These are phyloP conservation scores for Trididemnum nubilum DNA, from an alignment of 23 tunicate species.

Conservation along the genomic window DNA sequence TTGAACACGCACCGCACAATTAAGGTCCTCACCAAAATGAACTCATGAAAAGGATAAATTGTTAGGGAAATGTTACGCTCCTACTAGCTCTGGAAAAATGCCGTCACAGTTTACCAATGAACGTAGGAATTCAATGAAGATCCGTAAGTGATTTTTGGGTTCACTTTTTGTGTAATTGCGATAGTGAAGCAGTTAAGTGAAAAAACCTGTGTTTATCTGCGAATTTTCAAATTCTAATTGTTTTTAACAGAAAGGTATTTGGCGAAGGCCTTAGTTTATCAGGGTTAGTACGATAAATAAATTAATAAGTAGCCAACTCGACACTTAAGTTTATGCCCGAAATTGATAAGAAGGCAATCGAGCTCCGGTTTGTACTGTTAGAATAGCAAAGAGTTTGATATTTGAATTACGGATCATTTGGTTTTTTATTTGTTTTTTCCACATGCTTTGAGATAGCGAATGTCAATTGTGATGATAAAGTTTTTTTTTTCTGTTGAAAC, in stretches of 20 bases:
- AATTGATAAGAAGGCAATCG: neutral
- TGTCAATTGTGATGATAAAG: slow-evolving; percentile 52
- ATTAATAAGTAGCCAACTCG: slow-evolving; percentile 31
- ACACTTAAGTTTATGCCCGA: slow-evolving; percentile 9
- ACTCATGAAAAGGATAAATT: too few species aligned
- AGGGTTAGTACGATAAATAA: slow-evolving; percentile 6
- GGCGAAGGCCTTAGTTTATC: neutral
- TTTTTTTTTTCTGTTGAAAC: slow-evolving; percentile 14
- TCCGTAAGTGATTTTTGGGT: too few species aligned
- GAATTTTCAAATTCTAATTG: too few species aligned
- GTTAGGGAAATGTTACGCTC: too few species aligned
- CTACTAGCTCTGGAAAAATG: too few species aligned
- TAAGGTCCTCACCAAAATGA: too few species aligned
- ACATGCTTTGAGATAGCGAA: slow-evolving; percentile 36
- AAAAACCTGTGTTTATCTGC: too few species aligned
- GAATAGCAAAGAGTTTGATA: neutral
- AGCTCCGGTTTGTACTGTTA: neutral
- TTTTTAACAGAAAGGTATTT: neutral
- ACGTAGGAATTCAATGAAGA: too few species aligned
- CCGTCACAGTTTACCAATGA: too few species aligned
- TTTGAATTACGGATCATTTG: neutral
- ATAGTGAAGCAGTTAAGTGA: too few species aligned
- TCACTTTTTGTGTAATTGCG: too few species aligned
- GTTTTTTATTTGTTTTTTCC: slow-evolving; percentile 37
- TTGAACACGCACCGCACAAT: too few species aligned